A percentile compares a stretch with the other conserved stretches of the same genome.
Evolutionary conservation across 2,797 vertebrate species (phyloP).

Genomic region (Diceros bicornis): DNA sequence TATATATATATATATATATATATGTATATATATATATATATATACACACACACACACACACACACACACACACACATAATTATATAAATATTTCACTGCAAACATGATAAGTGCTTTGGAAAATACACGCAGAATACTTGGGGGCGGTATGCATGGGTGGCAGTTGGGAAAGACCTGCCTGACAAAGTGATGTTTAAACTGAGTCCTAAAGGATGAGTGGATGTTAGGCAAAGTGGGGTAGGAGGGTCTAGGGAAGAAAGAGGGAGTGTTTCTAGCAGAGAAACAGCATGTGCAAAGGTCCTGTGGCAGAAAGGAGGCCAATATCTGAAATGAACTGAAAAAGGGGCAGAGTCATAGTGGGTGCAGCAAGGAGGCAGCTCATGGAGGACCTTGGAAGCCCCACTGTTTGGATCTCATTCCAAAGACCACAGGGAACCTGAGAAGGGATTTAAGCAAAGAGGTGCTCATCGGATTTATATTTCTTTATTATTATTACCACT

Average conservation of each 20-base stretch:
- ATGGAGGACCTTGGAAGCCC: background rate
- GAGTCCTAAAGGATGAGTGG: background rate
- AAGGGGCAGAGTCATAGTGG: too few species aligned
- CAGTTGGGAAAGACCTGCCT: background rate
- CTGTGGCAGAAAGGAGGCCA: background rate
- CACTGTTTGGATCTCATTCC: background rate
- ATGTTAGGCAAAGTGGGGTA: background rate
- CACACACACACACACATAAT: too few species aligned
- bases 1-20: background rate
- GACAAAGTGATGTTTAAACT: constrained; percentile 5
- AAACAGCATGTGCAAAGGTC: background rate
- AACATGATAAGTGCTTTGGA: background rate
- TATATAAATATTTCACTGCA: background rate
- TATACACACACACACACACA: too few species aligned
- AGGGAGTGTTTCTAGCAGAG: background rate
- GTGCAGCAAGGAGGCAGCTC: background rate
- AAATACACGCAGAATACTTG: background rate
- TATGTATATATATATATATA: background rate
- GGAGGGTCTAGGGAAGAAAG: background rate
- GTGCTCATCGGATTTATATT: background rate
- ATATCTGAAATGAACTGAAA: background rate
- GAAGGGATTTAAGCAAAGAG: background rate
- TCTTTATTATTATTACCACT: too few species aligned
- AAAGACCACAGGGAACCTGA: background rate
- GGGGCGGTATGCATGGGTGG: accelerated